phyloP scores from a whole-genome alignment of 2,888 invertebrate species.

The Cinara cedri region DNA sequence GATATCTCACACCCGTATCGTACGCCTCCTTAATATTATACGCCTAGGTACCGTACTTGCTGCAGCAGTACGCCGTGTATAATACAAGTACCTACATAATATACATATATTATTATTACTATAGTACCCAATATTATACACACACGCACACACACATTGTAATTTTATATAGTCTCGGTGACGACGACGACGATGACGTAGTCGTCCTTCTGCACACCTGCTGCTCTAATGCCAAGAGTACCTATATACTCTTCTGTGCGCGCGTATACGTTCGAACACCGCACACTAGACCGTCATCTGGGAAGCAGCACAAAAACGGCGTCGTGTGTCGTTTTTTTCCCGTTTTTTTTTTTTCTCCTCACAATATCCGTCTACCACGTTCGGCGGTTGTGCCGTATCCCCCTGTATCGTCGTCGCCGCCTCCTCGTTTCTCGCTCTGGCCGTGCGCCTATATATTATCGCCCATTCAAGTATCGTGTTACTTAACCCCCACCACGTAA shows the following conservation, averaged over 20 bases:
- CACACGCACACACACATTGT: slow-evolving; percentile 16
- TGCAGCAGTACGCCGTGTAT: no score
- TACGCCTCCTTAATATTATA: background rate
- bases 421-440: background rate
- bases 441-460: slow-evolving; percentile 24
- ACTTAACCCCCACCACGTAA: slow-evolving; percentile 29
- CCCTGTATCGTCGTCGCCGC: slow-evolving; percentile 23
- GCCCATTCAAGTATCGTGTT: slow-evolving; percentile 52
- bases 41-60: background rate
- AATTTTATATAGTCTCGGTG: slow-evolving; percentile 28
- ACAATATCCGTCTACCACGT: slow-evolving; percentile 42
- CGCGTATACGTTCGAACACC: background rate
- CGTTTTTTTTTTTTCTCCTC: background rate
- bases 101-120: no score
- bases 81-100: no score
- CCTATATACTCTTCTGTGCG: background rate
- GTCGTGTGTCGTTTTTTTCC: slow-evolving; percentile 41
- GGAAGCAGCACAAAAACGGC: slow-evolving; percentile 53
- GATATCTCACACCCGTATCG: slow-evolving; percentile 40
- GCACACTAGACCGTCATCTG: slow-evolving; percentile 43
- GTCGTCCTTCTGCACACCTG: slow-evolving; percentile 52
- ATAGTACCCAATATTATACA: background rate
- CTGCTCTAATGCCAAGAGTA: slow-evolving; percentile 47
- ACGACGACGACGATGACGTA: slow-evolving; percentile 33
- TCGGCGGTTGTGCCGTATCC: slow-evolving; percentile 31